Base-by-base conservation (phyloP, 2,113 vertebrate species). In the Chinchilla lanigera region DNA sequence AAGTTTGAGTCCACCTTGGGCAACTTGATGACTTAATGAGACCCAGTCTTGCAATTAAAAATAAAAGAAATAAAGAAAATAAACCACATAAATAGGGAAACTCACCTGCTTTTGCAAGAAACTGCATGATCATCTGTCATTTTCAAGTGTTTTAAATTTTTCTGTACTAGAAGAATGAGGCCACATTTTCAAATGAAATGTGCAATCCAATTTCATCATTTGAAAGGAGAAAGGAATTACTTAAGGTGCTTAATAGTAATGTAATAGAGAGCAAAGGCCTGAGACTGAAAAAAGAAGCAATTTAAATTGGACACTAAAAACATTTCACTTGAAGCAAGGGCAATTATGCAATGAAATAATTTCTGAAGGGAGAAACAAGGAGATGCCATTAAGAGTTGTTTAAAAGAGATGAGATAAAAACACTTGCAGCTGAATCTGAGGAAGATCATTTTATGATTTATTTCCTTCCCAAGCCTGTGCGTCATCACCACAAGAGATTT, bases 261-360 rank as follows among this genome's bases (percentile, higher is more conserved):
- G 93, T 88, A 95, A 96, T 93, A 89, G 93, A 93, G 95, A 96
- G 93, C 96, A 97, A 93, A 91, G 96, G 87, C 77, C 86, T 69
- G 81, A 92, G 88, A 97, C 87, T 61, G 85, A 92, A 93, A 96
- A 97, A 92, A 90, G 85, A 65, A 77, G 84, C 87, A n/a, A 95
- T 95, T 92, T 90, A 97, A 97, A 97, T 97, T 97, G 96, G 95
- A 96, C 97, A 96, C 96, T 97, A 98, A 96, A 96, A 92, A 95
- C 95, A 97, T 92, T 95, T 96, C 98, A 95, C 96, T 94, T 17
- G 44, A 97, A 97, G 92, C 78, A 67, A 96, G 89, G 87, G 82
- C 96, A 97, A 97, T 98, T 96, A 97, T 86, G 87, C 93, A 90
- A 56, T 67, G 95, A 95, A 96, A 96, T 96, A 92, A 98, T 95